Evolutionary conservation across 2,113 vertebrate genomes (phyloP).

Genomic region (Cyphomyrus discorhynchus): DNA sequence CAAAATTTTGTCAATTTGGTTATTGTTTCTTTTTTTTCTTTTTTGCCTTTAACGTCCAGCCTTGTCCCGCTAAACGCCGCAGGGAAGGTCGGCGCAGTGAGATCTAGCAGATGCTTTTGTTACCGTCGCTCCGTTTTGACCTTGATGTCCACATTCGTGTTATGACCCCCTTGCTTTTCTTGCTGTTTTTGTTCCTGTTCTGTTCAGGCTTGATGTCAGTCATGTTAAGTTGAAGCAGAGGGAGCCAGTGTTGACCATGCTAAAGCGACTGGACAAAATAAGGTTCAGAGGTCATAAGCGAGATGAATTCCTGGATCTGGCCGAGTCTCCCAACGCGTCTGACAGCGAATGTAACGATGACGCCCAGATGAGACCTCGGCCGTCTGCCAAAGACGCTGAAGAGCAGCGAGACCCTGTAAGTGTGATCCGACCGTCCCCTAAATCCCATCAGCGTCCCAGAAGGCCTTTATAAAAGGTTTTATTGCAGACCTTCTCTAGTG

Average conservation of each 20-base stretch:
- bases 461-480: neutral
- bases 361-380: constrained; percentile 59
- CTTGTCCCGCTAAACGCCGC: neutral
- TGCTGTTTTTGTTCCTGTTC: neutral
- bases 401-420: constrained; percentile 79
- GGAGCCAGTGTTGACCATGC: constrained; percentile 76
- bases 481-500: neutral
- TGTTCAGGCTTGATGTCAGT: constrained; percentile 62
- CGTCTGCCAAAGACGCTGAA: constrained; percentile 66
- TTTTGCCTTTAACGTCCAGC: neutral
- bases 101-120: neutral
- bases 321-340: constrained; percentile 86
- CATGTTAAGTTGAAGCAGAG: constrained; percentile 78
- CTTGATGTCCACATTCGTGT: neutral
- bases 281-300: constrained; percentile 89
- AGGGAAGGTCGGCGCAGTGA: neutral
- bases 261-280: constrained; percentile 89
- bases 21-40: neutral
- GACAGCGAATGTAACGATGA: constrained; percentile 88
- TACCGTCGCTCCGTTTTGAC: neutral
- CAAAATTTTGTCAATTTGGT: neutral
- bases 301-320: constrained; percentile 85
- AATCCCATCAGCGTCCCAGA: neutral
- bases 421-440: constrained; percentile 16
- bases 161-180: neutral